Conservation (phyloP, 2,888 invertebrate species). For the Hypena proboscidalis region DNA sequence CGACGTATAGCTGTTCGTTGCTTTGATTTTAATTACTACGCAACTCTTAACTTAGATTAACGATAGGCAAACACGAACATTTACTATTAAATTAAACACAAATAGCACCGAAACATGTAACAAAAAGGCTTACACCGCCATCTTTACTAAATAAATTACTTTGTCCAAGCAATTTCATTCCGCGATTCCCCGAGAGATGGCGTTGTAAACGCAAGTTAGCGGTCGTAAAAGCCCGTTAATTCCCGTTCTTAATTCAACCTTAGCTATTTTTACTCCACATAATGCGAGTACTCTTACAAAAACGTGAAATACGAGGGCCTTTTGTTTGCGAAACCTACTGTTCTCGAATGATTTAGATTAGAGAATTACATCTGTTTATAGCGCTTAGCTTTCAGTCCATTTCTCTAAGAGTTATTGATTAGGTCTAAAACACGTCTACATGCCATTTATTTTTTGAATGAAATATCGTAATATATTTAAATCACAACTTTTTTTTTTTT, state of each 20-base stretch:
- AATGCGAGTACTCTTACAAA: constrained; percentile 18
- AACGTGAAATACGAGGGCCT: constrained; percentile 28
- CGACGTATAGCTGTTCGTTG: too few relatives aligned
- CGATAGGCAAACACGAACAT: too few relatives aligned
- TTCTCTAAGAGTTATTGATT: background rate
- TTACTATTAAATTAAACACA: too few relatives aligned
- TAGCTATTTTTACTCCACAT: constrained; percentile 36
- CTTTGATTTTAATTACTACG: too few relatives aligned
- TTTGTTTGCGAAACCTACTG: constrained; percentile 11
- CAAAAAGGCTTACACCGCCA: constrained; percentile 3
- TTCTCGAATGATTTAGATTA: constrained; percentile 12
- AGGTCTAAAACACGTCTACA: constrained; percentile 2
- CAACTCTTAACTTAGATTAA: too few relatives aligned
- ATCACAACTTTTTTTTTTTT: too few relatives aligned
- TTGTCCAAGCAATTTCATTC: constrained; percentile 23
- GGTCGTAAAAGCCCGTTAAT: constrained; percentile 30
- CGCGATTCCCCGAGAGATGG: constrained; percentile 18
- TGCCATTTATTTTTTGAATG: too few relatives aligned
- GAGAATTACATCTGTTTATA: constrained; percentile 2
- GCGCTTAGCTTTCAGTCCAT: background rate
- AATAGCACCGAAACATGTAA: too few relatives aligned
- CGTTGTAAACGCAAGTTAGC: constrained; percentile 29
- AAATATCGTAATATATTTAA: too few relatives aligned
- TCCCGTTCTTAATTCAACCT: constrained; percentile 26
- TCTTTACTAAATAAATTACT: constrained; percentile 24